phyloP scores from a whole-genome alignment of 2,888 invertebrate species.

The Cheiracanthium punctorium region DNA sequence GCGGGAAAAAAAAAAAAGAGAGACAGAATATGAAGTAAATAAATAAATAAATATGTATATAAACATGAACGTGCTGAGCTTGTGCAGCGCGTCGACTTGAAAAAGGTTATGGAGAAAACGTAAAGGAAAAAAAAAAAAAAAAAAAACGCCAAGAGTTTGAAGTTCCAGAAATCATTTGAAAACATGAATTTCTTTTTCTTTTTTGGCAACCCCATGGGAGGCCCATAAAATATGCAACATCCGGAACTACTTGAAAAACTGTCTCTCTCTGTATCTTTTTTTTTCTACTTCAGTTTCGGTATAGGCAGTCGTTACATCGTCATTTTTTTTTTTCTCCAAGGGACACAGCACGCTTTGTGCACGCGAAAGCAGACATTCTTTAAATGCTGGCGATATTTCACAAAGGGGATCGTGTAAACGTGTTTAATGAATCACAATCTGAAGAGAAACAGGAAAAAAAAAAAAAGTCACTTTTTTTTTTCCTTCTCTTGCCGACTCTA shows the following conservation, averaged over 20 bases:
- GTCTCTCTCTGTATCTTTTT: background rate
- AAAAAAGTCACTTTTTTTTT: too few species aligned
- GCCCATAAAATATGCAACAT: slow-evolving; percentile 66
- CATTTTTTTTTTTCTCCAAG: background rate
- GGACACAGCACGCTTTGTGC: background rate
- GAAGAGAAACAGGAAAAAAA: too few species aligned
- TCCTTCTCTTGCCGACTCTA: too few species aligned
- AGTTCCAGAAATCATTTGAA: slow-evolving; percentile 60
- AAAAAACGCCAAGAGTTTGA: slow-evolving; percentile 28
- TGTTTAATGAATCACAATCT: background rate
- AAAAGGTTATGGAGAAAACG: too few species aligned
- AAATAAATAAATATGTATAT: slow-evolving; percentile 44
- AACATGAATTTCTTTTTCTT: slow-evolving; percentile 22
- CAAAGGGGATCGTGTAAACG: background rate
- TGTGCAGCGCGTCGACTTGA: background rate
- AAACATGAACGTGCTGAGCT: background rate
- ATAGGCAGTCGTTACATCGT: background rate
- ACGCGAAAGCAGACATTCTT: background rate
- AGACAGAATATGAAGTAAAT: slow-evolving; percentile 23
- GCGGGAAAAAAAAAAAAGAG: background rate
- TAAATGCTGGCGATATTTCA: background rate
- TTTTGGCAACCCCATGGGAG: slow-evolving; percentile 36
- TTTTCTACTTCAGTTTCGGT: background rate
- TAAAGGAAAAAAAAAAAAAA: slow-evolving; percentile 16
- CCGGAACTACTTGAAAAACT: slow-evolving; percentile 29